These are phyloP conservation scores for Prionailurus viverrinus DNA, from an alignment of 2,113 vertebrate species.

Conservation along the genomic window DNA sequence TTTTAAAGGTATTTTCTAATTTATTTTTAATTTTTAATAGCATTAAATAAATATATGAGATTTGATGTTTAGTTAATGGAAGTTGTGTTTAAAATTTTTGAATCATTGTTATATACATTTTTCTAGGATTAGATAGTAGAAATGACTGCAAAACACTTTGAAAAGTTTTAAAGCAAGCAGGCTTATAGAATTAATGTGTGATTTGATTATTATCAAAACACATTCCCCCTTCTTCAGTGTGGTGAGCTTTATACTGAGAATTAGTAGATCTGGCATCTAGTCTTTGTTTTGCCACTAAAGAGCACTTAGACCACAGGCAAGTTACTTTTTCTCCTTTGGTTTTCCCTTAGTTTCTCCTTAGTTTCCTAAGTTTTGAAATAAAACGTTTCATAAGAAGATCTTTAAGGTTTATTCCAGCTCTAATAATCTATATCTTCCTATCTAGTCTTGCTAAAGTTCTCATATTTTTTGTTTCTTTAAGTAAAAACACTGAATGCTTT, in stretches of 20 bases:
- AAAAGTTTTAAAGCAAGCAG: background rate
- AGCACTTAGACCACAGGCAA: background rate
- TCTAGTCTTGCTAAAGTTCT: background rate
- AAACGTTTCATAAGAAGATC: background rate
- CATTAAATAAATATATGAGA: background rate
- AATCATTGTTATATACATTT: background rate
- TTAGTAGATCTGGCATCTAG: background rate
- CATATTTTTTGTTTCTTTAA: background rate
- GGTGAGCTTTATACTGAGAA: constrained; percentile 14
- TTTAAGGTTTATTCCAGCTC: background rate
- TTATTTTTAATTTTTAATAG: constrained; percentile 1
- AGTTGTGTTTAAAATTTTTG: background rate
- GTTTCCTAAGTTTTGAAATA: background rate
- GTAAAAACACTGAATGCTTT: constrained; percentile 3
- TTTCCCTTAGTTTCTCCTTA: background rate
- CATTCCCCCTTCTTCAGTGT: background rate
- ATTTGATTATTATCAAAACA: constrained; percentile 6
- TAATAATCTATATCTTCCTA: background rate
- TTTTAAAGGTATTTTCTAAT: background rate
- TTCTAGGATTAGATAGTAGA: background rate
- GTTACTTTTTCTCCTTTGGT: background rate
- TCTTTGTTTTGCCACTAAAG: constrained; percentile 39
- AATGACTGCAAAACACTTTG: background rate
- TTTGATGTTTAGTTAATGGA: background rate
- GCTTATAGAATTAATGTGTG: background rate